Evolutionary conservation across 2,113 vertebrate species (phyloP).

Genomic region (Antechinus stuartii): DNA sequence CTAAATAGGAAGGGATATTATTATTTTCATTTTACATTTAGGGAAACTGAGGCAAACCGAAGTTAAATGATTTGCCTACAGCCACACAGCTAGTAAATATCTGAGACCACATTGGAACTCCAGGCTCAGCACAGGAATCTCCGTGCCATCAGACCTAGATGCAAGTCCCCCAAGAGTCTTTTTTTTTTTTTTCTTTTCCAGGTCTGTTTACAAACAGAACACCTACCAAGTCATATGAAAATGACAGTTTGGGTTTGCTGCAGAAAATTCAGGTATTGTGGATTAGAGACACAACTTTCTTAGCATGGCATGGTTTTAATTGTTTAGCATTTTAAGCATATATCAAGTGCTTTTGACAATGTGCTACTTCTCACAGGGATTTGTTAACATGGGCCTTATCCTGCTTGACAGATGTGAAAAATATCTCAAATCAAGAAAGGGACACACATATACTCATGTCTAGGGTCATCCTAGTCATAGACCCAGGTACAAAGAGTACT

Average conservation of each 20-base stretch:
- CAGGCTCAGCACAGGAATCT: background rate
- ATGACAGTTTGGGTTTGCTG: background rate
- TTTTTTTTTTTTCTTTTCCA: background rate
- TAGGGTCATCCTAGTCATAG: background rate
- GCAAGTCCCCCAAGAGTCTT: background rate
- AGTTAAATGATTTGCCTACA: background rate
- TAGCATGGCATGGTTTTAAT: background rate
- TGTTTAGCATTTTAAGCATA: background rate
- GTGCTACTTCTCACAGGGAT: background rate
- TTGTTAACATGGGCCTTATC: background rate
- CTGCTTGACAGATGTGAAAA: background rate
- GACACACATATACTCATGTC: background rate
- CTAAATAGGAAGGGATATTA: background rate
- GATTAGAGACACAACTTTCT: background rate
- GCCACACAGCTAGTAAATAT: background rate
- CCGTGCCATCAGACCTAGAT: background rate
- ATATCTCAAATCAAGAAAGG: slow-evolving; percentile 13
- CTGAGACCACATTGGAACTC: background rate
- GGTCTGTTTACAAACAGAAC: background rate
- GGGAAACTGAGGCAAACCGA: background rate
- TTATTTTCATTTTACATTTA: background rate
- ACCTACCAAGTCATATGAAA: background rate
- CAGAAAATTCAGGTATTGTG: background rate
- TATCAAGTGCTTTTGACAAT: slow-evolving; percentile 9
- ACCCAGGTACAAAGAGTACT: background rate